Base-by-base conservation (phyloP, 2,888 invertebrate species). In the Cheilosia grossa region DNA sequence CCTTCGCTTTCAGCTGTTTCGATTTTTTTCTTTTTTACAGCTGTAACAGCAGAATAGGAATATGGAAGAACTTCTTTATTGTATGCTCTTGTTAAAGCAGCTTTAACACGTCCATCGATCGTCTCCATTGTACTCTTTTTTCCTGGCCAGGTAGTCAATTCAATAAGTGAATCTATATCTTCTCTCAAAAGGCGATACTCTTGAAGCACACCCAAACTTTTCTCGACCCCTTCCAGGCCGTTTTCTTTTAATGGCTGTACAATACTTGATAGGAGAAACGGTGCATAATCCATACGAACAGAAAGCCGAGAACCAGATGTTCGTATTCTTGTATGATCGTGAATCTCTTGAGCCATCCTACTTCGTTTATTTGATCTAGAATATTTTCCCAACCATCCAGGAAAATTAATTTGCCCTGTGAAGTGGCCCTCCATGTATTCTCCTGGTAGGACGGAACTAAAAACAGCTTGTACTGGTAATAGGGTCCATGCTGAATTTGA, bases 321-420 rank as follows among this genome's bases (percentile, higher is more conserved):
- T 89, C 96, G 96, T 24, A 96, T 93, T 86, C 97, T 93, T 77
- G 97, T 96, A 89, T 99, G 99, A n/a, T 95, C 94, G 88, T 96
- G 95, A 64, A 98, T 93, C 91, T 98, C 97, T 91, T 96, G 96
- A 13, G 96, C 93, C 58, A 98, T 93, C 21, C 98, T 93, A 56
- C 95, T 94, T 90, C 96, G 95, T 93, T 99, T 99, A 87, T 93
- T 95, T 19, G 94, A 93, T 85, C 95, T 95, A 0, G 99, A 99
- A 93, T 98, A 97, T 92, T 98, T 98, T 1, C 99, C 99, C 69
- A 99, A 94, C 99, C 99, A 99, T 47, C 94, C 93, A 2, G 99
- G 99, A 92, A 99, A 99, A 89, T 96, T 95, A 21, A 98, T 96
- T 93, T 96, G 96, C 0, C 94, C 95, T 0, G 94, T 93, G 78